Evolutionary conservation across 2,113 vertebrate species (phyloP).

Genomic region (Serinus canaria): DNA sequence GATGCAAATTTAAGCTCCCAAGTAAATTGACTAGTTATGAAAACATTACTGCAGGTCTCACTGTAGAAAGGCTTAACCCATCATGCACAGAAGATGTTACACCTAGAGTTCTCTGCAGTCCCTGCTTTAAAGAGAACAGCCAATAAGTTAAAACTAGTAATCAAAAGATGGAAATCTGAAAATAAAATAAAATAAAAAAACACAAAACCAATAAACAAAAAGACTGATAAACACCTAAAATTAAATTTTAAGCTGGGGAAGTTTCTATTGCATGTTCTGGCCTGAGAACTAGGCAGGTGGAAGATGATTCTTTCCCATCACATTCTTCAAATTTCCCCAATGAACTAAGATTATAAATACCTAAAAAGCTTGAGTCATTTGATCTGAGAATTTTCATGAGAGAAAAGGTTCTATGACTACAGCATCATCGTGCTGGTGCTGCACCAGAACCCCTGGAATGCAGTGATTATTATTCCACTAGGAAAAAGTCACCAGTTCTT

Average conservation of each 20-base stretch:
- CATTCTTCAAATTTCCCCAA: neutral
- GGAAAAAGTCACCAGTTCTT: neutral
- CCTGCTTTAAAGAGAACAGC: neutral
- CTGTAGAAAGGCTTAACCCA: neutral
- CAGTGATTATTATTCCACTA: neutral
- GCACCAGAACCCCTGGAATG: neutral
- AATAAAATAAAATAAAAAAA: neutral
- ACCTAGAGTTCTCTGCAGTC: neutral
- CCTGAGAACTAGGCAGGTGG: neutral
- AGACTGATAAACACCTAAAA: neutral
- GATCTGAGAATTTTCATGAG: neutral
- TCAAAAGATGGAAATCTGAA: neutral
- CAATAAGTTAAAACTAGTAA: neutral
- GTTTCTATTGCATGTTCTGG: neutral
- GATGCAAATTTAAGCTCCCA: neutral
- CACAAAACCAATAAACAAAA: neutral
- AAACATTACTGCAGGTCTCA: neutral
- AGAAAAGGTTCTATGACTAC: neutral
- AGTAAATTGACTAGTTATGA: neutral
- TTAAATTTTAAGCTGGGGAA: neutral
- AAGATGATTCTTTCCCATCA: neutral
- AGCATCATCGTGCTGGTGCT: neutral
- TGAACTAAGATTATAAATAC: neutral
- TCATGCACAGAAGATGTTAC: neutral
- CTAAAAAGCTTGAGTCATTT: neutral